Conservation (phyloP, 2,797 vertebrate species). For the Sebastes wilsoni region DNA sequence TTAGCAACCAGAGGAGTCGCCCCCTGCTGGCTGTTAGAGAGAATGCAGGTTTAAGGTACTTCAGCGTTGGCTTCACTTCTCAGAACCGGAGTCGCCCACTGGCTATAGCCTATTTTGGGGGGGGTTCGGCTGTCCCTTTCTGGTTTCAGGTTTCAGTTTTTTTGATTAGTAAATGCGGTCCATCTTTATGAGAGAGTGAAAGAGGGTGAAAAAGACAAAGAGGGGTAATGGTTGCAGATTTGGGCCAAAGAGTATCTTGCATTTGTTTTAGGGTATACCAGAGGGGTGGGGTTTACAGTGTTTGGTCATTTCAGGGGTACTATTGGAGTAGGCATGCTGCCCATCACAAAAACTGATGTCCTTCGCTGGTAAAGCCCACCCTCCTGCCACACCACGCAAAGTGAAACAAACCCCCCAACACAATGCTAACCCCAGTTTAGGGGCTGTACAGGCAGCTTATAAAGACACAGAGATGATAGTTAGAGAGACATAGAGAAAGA, state of each 20-base stretch:
- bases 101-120: no score
- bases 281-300: neutral
- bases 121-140: no score
- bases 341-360: neutral
- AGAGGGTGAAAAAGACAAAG: neutral
- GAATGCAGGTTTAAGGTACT: no score
- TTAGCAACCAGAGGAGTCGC: no score
- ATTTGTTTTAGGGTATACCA: neutral
- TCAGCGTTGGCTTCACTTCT: no score
- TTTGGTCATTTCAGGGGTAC: neutral
- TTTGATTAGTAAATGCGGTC: neutral
- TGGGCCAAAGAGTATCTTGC: constrained; percentile 42
- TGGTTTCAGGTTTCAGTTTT: neutral
- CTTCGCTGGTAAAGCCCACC: constrained; percentile 1
- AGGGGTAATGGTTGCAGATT: constrained; percentile 30
- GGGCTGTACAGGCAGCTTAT: constrained; percentile 52
- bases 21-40: no score
- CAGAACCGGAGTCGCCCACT: no score
- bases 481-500: constrained; percentile 59
- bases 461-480: constrained; percentile 50
- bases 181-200: constrained; percentile 5
- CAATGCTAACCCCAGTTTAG: neutral
- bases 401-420: constrained; percentile 4
- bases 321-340: neutral
- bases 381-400: neutral